A percentile compares a stretch with the other conserved stretches of the same genome.
Conservation (phyloP, 2,888 invertebrate species). For the Anoplius nigerrimus region DNA sequence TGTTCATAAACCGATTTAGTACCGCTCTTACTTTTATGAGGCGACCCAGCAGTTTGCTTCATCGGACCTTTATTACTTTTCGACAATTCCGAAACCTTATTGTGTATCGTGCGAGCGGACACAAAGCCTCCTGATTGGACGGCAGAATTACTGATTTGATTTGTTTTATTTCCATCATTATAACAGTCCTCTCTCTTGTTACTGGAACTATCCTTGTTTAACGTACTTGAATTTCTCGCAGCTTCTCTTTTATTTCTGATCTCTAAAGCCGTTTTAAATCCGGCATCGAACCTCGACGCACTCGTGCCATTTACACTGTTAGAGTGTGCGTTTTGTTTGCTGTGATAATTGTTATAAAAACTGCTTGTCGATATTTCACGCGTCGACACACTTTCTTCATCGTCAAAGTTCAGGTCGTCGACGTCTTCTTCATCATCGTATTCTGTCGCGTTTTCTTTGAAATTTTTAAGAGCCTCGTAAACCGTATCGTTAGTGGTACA, state of each 20-base stretch:
- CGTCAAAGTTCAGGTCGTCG: no score
- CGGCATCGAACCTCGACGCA: conserved; percentile 24
- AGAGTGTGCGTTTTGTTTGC: not conserved
- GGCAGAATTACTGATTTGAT: not conserved
- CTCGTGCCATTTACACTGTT: conserved; percentile 15
- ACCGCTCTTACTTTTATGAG: no score
- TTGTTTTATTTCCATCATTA: not conserved
- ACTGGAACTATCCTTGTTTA: no score
- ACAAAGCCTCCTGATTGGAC: conserved; percentile 33
- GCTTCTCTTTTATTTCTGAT: conserved; percentile 24
- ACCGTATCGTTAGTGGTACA: conserved; percentile 76
- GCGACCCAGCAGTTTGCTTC: no score
- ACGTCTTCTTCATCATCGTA: no score
- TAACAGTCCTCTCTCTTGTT: not conserved
- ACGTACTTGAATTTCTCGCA: no score
- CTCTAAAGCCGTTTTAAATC: conserved; percentile 63
- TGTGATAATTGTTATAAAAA: no score
- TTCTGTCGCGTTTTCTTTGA: not conserved
- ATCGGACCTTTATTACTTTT: conserved; percentile 13
- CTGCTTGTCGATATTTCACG: no score
- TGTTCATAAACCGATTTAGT: conserved; percentile 39
- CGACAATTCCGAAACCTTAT: conserved; percentile 6
- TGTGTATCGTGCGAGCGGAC: conserved; percentile 39
- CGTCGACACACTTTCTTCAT: no score
- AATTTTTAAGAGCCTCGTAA: conserved; percentile 57